These are phyloP conservation scores for Oenanthe oenanthe DNA, from an alignment of 2,113 vertebrate species.

Conservation along the genomic window DNA sequence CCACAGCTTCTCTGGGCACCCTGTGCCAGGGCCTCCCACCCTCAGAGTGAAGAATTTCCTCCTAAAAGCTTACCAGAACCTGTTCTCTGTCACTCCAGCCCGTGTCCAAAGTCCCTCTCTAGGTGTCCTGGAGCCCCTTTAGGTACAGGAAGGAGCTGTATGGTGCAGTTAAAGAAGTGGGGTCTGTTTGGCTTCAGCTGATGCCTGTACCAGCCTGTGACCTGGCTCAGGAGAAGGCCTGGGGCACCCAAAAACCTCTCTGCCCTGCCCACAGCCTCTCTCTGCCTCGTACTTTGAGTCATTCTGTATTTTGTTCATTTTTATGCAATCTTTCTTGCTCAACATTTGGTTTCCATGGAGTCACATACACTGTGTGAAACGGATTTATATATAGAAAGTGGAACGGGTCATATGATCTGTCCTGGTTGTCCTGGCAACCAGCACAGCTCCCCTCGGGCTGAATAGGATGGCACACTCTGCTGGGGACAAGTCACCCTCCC, in stretches of 20 bases:
- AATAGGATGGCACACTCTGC: slow-evolving; percentile 36
- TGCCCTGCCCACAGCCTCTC: not conserved
- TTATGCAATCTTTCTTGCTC: slow-evolving; percentile 68
- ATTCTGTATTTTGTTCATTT: slow-evolving; percentile 62
- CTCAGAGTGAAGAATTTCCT: not conserved
- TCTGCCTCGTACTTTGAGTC: not conserved
- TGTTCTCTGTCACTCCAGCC: not conserved
- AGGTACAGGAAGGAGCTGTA: not conserved
- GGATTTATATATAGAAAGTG: slow-evolving; percentile 84
- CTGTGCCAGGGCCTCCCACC: not conserved
- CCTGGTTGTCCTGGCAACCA: slow-evolving; percentile 71
- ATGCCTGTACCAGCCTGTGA: not conserved
- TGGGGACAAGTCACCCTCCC: not conserved
- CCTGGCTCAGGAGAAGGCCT: not conserved
- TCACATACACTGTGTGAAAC: slow-evolving; percentile 73
- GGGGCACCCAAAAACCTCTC: not conserved
- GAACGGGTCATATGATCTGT: slow-evolving; percentile 75
- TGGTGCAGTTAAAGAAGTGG: not conserved
- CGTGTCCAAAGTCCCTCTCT: not conserved
- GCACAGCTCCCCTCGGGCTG: slow-evolving; percentile 66
- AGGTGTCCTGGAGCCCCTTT: not conserved
- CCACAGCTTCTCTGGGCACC: not conserved
- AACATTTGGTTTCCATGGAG: slow-evolving; percentile 70
- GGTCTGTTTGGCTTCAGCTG: not conserved
- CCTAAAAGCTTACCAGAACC: not conserved